phyloP scores from a whole-genome alignment of 2,797 vertebrate species.

The Gallirallus australis region DNA sequence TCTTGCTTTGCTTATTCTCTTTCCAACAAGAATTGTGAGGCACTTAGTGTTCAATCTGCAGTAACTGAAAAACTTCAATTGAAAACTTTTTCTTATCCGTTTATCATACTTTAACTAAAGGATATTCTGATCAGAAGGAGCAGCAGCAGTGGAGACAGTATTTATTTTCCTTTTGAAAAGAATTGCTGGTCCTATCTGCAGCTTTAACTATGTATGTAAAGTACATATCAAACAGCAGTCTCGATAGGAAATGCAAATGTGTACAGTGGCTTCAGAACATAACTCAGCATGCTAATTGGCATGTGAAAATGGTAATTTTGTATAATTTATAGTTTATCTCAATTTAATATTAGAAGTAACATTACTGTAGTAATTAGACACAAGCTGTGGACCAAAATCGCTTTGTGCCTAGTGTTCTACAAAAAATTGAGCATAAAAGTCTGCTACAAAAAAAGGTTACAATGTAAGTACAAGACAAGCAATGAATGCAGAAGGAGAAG shows the following conservation, averaged over 20 bases:
- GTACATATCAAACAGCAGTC: neutral
- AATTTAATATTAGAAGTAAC: neutral
- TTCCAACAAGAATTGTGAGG: neutral
- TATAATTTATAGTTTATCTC: neutral
- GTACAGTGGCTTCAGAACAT: neutral
- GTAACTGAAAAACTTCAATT: neutral
- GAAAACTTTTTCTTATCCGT: neutral
- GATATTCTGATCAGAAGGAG: neutral
- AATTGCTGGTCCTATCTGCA: neutral
- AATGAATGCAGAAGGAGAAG: neutral
- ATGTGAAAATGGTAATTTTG: neutral
- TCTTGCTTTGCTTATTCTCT: neutral
- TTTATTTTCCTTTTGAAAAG: neutral
- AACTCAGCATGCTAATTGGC: neutral
- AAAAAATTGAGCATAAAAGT: neutral
- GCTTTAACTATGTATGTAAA: neutral
- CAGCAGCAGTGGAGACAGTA: neutral
- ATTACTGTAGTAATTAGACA: neutral
- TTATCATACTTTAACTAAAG: neutral
- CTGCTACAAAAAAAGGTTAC: neutral
- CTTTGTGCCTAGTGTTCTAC: neutral
- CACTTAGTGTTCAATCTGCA: neutral
- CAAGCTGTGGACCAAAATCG: neutral
- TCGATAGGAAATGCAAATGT: neutral
- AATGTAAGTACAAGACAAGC: neutral